Evolutionary conservation across 2,888 invertebrate species (phyloP).

Genomic region (Falcaria lacertinaria): DNA sequence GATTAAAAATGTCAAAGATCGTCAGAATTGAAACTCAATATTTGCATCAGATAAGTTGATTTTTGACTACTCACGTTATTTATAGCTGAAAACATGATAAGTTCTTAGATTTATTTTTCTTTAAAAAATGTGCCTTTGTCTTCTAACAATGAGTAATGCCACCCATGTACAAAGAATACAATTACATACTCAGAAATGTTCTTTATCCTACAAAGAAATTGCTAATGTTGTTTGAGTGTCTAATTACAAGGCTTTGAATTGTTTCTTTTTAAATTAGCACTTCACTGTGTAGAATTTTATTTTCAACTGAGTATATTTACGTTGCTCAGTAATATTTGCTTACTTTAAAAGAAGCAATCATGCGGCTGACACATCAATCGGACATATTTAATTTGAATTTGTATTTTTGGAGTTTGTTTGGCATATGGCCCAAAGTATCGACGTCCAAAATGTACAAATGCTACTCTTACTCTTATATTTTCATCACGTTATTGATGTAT

Average conservation of each 20-base stretch:
- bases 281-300: background rate
- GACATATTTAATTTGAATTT: slow-evolving; percentile 44
- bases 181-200: background rate
- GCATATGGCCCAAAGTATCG: slow-evolving; percentile 44
- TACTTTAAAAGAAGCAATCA: background rate
- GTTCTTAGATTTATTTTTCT: no score
- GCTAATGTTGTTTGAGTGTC: background rate
- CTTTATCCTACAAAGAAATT: slow-evolving; percentile 1
- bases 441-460: slow-evolving; percentile 41
- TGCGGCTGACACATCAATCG: slow-evolving; percentile 14
- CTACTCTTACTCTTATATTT: slow-evolving; percentile 40
- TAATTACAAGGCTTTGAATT: slow-evolving; percentile 1
- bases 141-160: background rate
- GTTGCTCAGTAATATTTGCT: background rate
- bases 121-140: no score
- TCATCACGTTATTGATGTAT: slow-evolving; percentile 36
- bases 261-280: background rate
- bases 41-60: no score
- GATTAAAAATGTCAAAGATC: background rate
- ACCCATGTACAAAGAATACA: background rate
- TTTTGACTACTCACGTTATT: no score
- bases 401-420: slow-evolving; percentile 44
- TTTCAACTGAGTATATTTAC: background rate
- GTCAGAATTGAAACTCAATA: background rate
- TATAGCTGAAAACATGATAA: no score